A percentile compares a stretch with the other conserved stretches of the same genome.
phyloP scores from a whole-genome alignment of 2,797 vertebrate genomes.

The Enteromius unitaeniatus region DNA sequence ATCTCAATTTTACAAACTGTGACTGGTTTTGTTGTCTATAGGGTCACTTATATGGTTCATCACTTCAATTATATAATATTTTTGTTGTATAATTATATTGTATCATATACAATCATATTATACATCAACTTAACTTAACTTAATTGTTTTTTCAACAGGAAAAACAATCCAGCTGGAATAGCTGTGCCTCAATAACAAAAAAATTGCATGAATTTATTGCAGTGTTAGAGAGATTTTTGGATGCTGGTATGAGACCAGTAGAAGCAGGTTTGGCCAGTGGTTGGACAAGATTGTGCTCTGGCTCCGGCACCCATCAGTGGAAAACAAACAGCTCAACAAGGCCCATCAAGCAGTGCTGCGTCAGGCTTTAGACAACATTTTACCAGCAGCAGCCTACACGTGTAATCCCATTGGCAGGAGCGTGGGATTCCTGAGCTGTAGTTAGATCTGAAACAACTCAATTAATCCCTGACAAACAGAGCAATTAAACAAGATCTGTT shows the following conservation, averaged over 20 bases:
- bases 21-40: no score
- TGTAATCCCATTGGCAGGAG: conserved; percentile 24
- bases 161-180: not conserved
- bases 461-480: conserved; percentile 71
- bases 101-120: no score
- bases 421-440: conserved; percentile 67
- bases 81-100: no score
- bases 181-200: not conserved
- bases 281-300: no score
- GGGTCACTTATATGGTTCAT: not conserved
- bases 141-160: no score
- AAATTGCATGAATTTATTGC: not conserved
- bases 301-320: not conserved
- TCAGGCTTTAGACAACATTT: conserved; percentile 15
- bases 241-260: not conserved
- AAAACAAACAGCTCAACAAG: not conserved
- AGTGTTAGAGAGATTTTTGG: not conserved
- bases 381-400: conserved; percentile 1
- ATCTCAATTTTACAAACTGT: no score
- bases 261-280: not conserved
- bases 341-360: not conserved
- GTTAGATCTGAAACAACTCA: conserved; percentile 66
- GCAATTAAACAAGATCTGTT: conserved; percentile 59
- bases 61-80: not conserved
- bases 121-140: not conserved